A percentile compares a stretch with the other conserved stretches of the same genome.
These are phyloP conservation scores for Laodelphax striatellus DNA, from an alignment of 1,140 invertebrate genomes.

Conservation along the genomic window DNA sequence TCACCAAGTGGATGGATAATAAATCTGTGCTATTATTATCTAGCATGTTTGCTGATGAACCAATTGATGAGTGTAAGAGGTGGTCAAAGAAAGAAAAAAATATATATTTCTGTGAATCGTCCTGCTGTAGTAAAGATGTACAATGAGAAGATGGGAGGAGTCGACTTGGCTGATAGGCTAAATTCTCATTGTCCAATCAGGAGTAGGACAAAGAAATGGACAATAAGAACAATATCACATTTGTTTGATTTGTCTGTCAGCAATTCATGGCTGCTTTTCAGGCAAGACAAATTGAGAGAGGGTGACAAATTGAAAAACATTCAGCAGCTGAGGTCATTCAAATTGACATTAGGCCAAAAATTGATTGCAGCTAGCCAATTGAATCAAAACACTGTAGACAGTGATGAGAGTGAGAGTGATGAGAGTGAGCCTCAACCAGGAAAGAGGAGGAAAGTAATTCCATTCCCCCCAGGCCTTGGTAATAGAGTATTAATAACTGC, in stretches of 20 bases:
- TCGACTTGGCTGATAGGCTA: conserved; percentile 16
- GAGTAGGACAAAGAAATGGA: conserved; percentile 17
- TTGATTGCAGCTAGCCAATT: background rate
- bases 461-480: no score
- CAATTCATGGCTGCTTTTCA: conserved; percentile 15
- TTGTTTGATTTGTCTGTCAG: conserved; percentile 15
- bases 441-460: no score
- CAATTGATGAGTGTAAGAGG: no score
- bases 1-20: no score
- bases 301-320: conserved; percentile 6
- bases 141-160: conserved; percentile 1
- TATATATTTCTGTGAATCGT: background rate
- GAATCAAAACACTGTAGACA: background rate
- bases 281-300: conserved; percentile 2
- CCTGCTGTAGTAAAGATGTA: background rate
- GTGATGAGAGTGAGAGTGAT: no score
- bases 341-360: background rate
- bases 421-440: no score
- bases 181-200: conserved; percentile 17
- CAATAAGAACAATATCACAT: conserved; percentile 16
- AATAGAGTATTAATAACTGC: no score
- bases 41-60: no score
- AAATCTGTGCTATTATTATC: no score
- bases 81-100: conserved; percentile 1
- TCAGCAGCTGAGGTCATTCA: conserved; percentile 5